Conservation (phyloP, 1,140 invertebrate genomes). For the Plodia interpunctella region DNA sequence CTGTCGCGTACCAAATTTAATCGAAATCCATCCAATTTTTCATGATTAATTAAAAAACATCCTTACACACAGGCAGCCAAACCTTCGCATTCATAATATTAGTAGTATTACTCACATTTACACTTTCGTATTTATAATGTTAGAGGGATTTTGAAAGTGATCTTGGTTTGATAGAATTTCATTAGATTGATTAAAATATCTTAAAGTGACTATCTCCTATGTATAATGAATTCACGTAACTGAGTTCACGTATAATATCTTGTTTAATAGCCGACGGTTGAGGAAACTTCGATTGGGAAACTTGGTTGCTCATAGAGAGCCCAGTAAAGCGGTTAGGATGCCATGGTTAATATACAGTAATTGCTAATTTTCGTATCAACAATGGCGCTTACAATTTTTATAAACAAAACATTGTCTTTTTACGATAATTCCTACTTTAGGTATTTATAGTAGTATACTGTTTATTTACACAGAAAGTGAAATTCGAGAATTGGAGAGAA, state of each 20-base stretch:
- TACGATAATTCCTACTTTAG: too few species aligned
- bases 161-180: background rate
- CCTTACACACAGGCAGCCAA: too few species aligned
- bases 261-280: conserved; percentile 37
- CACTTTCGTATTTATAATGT: too few species aligned
- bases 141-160: background rate
- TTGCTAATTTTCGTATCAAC: background rate
- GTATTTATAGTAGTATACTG: conserved; percentile 14
- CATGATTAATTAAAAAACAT: too few species aligned
- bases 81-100: too few species aligned
- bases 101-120: too few species aligned
- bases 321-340: background rate
- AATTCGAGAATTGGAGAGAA: background rate
- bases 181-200: background rate
- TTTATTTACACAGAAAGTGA: conserved; percentile 15
- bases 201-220: background rate
- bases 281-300: conserved; percentile 57
- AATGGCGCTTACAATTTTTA: background rate
- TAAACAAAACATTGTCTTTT: too few species aligned
- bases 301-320: conserved; percentile 28
- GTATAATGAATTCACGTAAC: conserved; percentile 16
- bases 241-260: conserved; percentile 20
- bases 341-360: background rate
- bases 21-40: too few species aligned
- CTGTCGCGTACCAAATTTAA: too few species aligned